Evolutionary conservation across 2,797 vertebrate genomes (phyloP).

Genomic region (Neopelma chrysocephalum): DNA sequence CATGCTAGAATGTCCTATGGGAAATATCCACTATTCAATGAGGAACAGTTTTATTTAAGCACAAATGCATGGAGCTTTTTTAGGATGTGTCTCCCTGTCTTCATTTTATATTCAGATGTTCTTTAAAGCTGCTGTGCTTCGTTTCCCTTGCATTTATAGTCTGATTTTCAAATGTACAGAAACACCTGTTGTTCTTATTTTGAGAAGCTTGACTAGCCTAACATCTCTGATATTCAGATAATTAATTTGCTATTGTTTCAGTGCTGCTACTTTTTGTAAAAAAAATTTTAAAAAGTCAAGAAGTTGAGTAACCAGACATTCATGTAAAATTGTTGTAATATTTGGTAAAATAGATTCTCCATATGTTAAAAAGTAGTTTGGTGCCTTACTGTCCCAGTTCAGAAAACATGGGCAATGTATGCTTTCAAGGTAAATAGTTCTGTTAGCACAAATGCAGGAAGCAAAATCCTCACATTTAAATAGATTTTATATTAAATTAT

Average conservation of each 20-base stretch:
- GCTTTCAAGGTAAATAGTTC: not conserved
- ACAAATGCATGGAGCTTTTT: slow-evolving; percentile 16
- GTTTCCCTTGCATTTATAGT: not conserved
- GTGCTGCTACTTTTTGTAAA: not conserved
- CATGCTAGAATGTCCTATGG: slow-evolving; percentile 72
- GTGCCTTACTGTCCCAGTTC: not conserved
- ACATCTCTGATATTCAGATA: not conserved
- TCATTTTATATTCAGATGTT: not conserved
- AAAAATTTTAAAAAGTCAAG: not conserved
- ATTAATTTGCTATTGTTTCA: not conserved
- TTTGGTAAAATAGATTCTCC: not conserved
- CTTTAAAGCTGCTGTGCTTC: not conserved
- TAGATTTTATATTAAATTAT: not conserved
- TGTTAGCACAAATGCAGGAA: not conserved
- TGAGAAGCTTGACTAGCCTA: not conserved
- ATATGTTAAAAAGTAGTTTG: not conserved
- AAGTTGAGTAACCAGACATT: not conserved
- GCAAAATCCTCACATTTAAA: not conserved
- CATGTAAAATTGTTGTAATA: not conserved
- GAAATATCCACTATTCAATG: slow-evolving; percentile 66
- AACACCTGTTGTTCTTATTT: not conserved
- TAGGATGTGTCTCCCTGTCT: not conserved
- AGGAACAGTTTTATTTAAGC: slow-evolving; percentile 70
- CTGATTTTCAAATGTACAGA: not conserved
- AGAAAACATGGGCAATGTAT: not conserved